phyloP scores from a whole-genome alignment of 2,888 invertebrate species.

The Homarus gammarus region DNA sequence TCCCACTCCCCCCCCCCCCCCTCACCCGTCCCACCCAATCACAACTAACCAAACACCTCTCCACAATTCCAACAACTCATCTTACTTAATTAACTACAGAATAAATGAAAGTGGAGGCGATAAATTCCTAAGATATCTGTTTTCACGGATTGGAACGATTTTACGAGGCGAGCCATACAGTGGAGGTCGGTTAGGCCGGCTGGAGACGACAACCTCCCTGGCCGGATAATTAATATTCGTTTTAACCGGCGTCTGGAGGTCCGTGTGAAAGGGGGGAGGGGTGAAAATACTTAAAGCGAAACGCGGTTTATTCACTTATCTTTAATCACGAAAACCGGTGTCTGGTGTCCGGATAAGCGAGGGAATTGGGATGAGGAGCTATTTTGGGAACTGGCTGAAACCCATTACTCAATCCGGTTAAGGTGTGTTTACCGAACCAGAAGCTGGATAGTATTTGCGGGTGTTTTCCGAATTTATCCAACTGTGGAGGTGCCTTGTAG shows the following conservation, averaged over 20 bases:
- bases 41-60: background rate
- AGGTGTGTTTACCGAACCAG: no score
- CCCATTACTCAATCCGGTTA: no score
- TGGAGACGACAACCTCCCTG: background rate
- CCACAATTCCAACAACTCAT: background rate
- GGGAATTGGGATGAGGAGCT: no score
- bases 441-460: no score
- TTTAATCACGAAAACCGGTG: no score
- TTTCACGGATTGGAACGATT: background rate
- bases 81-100: background rate
- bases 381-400: no score
- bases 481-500: no score
- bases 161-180: no score
- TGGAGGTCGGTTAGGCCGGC: background rate
- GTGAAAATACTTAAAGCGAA: no score
- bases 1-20: background rate
- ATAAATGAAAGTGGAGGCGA: background rate
- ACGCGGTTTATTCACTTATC: no score
- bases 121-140: background rate
- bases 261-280: background rate
- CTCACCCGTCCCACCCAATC: background rate
- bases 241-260: background rate
- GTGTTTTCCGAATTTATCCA: no score
- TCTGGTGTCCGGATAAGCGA: no score
- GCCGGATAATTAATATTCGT: conserved; percentile 1